These are phyloP conservation scores for Erythrolamprus reginae DNA, from an alignment of 2,113 vertebrate species.

Conservation along the genomic window DNA sequence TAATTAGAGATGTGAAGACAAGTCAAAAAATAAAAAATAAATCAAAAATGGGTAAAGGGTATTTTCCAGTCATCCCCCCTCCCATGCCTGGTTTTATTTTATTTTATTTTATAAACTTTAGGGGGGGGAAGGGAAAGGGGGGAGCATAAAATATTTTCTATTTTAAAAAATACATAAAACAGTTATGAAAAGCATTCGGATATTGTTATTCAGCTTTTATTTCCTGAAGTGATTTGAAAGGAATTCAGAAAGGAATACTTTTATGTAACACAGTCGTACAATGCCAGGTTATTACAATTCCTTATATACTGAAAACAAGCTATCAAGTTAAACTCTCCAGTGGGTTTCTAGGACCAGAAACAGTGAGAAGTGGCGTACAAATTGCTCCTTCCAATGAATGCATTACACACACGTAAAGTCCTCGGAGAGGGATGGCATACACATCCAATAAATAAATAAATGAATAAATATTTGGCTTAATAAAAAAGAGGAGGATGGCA, in stretches of 20 bases:
- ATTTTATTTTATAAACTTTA: background rate
- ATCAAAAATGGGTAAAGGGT: background rate
- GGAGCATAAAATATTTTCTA: background rate
- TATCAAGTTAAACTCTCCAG: background rate
- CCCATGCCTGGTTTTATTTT: background rate
- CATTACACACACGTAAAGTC: background rate
- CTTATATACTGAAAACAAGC: background rate
- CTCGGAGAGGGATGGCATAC: too few relatives aligned
- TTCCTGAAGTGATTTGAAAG: background rate
- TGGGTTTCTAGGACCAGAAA: background rate
- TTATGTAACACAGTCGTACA: background rate
- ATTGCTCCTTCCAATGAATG: background rate
- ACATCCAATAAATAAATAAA: too few relatives aligned
- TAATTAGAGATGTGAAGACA: background rate
- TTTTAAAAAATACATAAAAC: background rate
- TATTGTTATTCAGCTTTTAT: background rate
- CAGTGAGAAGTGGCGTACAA: background rate
- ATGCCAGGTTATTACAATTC: background rate
- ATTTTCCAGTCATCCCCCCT: background rate
- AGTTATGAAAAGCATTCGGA: background rate
- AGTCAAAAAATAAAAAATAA: background rate
- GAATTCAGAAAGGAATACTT: background rate
- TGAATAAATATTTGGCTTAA: too few relatives aligned
- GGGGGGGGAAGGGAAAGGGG: background rate
- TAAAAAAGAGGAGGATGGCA: background rate